Base-by-base conservation (phyloP, 2,113 vertebrate species). In the Perca fluviatilis region DNA sequence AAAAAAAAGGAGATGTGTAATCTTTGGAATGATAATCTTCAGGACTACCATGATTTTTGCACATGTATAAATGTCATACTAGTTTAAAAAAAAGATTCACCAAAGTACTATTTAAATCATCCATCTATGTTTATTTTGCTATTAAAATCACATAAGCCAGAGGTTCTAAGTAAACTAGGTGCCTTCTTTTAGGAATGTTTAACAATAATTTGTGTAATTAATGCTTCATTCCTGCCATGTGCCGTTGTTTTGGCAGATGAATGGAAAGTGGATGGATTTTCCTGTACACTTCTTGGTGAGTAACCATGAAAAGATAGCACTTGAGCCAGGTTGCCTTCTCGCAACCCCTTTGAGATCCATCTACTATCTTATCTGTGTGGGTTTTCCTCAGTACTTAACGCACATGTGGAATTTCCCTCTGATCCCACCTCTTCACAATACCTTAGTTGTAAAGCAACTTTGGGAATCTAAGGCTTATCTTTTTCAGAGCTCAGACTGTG, bases 231-330 rank as follows among this genome's bases (percentile, higher is more conserved):
- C 57, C 27, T 49, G 12, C 25, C 4, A 2, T 7, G 43, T 61
- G 19, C 6, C 12, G 6, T 61, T 12, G 27, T 62, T 50, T 74
- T 61, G 58, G 1, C 76, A 66, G 54, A 76, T 77, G 51, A 64
- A 62, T 70, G 56, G 50, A 80, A 72, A 49, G 27, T 27, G 27
- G 63, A 54, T 43, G 21, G 21, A 54, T 71, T 77, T 64, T 75
- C 2, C 36, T 36, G 19, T 51, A 25, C 11, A 21, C 23, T 23
- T 18, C 76, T 43, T 2, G 40, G 15, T 71, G 49, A 80, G 65
- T 83, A 89, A 79, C 69, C 65, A 1, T 47, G 36, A 75, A 43
- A 77, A 73, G 73, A 82, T 46, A 64, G 76, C 69, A 43, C 51
- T 74, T 3, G 15, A 74, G 36, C 40, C 25, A 30, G 18, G 54